Conservation (phyloP, 2,797 vertebrate species). For the Halcyon smyrnensis region DNA sequence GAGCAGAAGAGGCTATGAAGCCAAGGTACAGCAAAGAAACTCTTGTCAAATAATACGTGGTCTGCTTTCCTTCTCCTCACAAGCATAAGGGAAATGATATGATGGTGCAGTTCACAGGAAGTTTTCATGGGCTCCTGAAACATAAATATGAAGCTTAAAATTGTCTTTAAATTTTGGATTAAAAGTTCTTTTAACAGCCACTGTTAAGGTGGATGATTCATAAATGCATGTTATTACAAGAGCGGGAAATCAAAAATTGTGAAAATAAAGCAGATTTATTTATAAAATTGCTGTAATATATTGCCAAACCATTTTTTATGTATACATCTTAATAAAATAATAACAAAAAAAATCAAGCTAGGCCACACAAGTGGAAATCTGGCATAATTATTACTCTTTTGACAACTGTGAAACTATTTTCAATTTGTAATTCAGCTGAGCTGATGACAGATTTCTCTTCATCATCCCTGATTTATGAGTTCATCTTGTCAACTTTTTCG, state of each 20-base stretch:
- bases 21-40: not conserved
- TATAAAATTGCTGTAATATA: not conserved
- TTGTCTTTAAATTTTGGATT: not conserved
- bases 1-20: not conserved
- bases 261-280: not conserved
- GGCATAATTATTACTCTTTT: not conserved
- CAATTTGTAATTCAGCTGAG: constrained; percentile 2
- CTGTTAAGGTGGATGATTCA: not conserved
- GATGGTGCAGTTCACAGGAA: not conserved
- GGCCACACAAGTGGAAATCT: not conserved
- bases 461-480: constrained; percentile 33
- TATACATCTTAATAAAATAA: not conserved
- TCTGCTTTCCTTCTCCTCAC: not conserved
- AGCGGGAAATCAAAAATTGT: not conserved
- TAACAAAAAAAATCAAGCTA: not conserved
- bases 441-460: constrained; percentile 12
- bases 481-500: not conserved
- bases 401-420: constrained; percentile 15
- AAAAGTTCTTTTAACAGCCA: not conserved
- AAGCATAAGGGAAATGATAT: not conserved
- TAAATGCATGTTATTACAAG: not conserved
- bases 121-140: not conserved
- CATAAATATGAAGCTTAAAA: not conserved
- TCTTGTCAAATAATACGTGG: not conserved
- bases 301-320: rapidly evolving